Conservation (phyloP, 2,888 invertebrate genomes). For the Aspidiotus destructor region DNA sequence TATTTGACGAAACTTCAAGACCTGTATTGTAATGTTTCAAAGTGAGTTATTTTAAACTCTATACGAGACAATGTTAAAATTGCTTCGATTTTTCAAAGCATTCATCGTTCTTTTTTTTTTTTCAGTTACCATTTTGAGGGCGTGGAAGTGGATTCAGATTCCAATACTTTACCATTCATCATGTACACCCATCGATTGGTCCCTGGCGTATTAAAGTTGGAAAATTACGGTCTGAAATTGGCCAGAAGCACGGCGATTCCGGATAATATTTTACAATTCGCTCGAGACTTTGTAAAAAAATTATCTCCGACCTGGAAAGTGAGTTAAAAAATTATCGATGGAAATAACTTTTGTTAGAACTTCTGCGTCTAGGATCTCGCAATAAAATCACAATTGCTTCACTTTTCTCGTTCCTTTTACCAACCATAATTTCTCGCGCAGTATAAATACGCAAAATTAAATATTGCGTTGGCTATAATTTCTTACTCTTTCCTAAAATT, state of each 20-base stretch:
- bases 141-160: conserved; percentile 38
- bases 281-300: conserved; percentile 28
- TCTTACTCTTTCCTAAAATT: not conserved
- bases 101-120: conserved; percentile 18
- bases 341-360: too few species aligned
- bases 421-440: too few species aligned
- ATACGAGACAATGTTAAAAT: not conserved
- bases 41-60: conserved; percentile 47
- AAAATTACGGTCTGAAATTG: conserved; percentile 57
- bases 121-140: conserved; percentile 48
- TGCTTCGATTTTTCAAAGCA: not conserved
- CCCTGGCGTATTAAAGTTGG: conserved; percentile 51
- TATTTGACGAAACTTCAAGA: conserved; percentile 55
- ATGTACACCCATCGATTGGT: conserved; percentile 56
- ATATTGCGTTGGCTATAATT: too few species aligned
- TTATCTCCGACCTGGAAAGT: conserved; percentile 19
- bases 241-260: conserved; percentile 55
- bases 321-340: not conserved
- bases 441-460: too few species aligned
- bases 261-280: conserved; percentile 45
- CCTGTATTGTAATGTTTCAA: conserved; percentile 59
- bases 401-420: not conserved
- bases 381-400: too few species aligned
- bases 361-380: too few species aligned
- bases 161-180: conserved; percentile 42